Evolutionary conservation across 2,888 invertebrate genomes (phyloP).

Genomic region (Ichneumoninae sp.): DNA sequence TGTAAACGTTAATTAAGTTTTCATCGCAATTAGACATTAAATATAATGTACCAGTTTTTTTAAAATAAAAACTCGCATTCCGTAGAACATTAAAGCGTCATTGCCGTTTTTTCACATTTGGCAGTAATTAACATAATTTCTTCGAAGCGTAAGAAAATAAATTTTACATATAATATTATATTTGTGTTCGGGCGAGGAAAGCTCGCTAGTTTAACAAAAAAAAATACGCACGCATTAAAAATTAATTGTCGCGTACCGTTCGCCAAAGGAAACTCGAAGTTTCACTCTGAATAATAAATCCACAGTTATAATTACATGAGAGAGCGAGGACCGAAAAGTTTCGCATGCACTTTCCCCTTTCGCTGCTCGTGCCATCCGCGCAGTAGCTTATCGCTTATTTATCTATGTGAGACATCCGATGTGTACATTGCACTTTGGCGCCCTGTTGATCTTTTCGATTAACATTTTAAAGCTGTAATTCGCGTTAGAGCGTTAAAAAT

Average conservation of each 20-base stretch:
- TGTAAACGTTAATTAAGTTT: too few species aligned
- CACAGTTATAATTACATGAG: not conserved
- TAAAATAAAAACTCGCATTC: too few species aligned
- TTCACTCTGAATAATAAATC: not conserved
- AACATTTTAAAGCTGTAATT: conserved; percentile 14
- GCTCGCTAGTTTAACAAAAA: too few species aligned
- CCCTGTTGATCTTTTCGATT: conserved; percentile 2
- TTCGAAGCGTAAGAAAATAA: too few species aligned
- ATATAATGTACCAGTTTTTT: too few species aligned
- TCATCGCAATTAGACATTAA: too few species aligned
- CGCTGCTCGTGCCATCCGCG: conserved; percentile 1
- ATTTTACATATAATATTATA: too few species aligned
- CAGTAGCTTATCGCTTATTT: conserved; percentile 33
- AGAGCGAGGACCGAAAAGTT: conserved; percentile 20
- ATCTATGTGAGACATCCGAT: conserved; percentile 17
- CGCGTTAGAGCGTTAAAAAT: not conserved
- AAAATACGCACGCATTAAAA: not conserved
- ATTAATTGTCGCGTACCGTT: not conserved
- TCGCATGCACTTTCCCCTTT: conserved; percentile 40
- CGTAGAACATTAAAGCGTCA: too few species aligned
- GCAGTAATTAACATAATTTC: too few species aligned
- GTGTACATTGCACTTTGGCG: not conserved
- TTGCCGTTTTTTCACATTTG: too few species aligned
- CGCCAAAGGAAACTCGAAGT: not conserved
- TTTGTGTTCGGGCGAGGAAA: too few species aligned